A percentile compares a stretch with the other conserved stretches of the same genome.
Evolutionary conservation across 2,113 vertebrate genomes (phyloP).

Genomic region (Saccopteryx leptura): DNA sequence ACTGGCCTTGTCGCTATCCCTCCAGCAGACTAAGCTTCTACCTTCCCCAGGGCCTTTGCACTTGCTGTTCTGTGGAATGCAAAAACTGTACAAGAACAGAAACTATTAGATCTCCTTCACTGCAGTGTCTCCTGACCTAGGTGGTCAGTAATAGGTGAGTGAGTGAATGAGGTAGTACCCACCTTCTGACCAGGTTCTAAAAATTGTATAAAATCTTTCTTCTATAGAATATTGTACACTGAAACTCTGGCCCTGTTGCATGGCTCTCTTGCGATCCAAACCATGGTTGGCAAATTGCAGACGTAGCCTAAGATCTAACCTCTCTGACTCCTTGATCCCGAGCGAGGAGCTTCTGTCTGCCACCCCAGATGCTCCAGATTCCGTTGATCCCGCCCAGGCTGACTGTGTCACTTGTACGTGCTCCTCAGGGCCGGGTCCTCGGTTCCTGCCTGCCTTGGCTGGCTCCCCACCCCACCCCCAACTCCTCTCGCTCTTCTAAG

Average conservation of each 20-base stretch:
- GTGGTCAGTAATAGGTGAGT: background rate
- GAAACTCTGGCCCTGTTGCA: background rate
- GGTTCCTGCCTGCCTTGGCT: background rate
- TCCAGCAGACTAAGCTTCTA: background rate
- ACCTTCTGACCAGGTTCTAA: background rate
- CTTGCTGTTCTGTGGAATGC: background rate
- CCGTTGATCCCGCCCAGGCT: accelerated
- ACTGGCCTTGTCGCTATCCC: background rate
- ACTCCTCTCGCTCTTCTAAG: background rate
- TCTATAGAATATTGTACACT: background rate
- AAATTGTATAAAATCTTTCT: background rate
- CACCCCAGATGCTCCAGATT: background rate
- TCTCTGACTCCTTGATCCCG: background rate
- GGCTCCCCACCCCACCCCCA: background rate
- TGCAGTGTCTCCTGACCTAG: background rate
- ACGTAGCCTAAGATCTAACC: background rate
- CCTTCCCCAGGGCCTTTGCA: background rate
- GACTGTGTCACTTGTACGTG: background rate
- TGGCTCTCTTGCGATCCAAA: background rate
- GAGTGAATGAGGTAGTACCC: background rate
- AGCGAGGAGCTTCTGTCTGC: background rate
- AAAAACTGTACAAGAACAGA: background rate
- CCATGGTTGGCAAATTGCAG: background rate
- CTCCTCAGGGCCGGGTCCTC: background rate
- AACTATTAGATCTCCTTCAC: too few relatives aligned